Conservation (phyloP, 2,888 invertebrate genomes). For the Eilema sororculum region DNA sequence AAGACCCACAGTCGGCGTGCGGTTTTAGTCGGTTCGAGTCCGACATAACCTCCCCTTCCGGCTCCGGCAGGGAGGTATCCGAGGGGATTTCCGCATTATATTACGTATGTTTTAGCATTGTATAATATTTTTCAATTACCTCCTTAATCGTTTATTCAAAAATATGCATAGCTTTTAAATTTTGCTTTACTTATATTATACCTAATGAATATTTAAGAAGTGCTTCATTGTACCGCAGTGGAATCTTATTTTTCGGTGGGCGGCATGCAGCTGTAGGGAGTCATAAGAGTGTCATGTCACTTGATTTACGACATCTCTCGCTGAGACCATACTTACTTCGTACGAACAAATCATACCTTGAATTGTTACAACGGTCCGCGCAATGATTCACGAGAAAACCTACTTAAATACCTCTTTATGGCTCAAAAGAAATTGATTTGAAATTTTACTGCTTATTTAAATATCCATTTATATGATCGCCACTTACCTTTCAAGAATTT, state of each 20-base stretch:
- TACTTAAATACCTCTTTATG: constrained; percentile 77
- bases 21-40: no score
- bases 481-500: constrained; percentile 68
- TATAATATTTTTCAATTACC: constrained; percentile 17
- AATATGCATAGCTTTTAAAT: no score
- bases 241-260: constrained; percentile 69
- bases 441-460: constrained; percentile 85
- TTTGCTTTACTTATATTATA: no score
- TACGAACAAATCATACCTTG: constrained; percentile 76
- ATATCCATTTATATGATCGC: constrained; percentile 81
- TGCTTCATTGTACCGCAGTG: constrained; percentile 56
- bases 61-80: no score
- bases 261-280: constrained; percentile 69
- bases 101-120: no score
- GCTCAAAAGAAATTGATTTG: constrained; percentile 81
- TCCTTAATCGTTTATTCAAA: no score
- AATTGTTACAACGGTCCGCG: constrained; percentile 59
- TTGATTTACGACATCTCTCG: constrained; percentile 81
- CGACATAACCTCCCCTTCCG: no score
- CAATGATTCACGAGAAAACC: constrained; percentile 74
- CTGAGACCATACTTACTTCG: constrained; percentile 75
- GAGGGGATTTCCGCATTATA: no score
- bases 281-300: constrained; percentile 72
- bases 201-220: constrained; percentile 52
- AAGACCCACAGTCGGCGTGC: no score